phyloP scores from a whole-genome alignment of 1,140 invertebrate genomes.

The Brachionus rubens region DNA sequence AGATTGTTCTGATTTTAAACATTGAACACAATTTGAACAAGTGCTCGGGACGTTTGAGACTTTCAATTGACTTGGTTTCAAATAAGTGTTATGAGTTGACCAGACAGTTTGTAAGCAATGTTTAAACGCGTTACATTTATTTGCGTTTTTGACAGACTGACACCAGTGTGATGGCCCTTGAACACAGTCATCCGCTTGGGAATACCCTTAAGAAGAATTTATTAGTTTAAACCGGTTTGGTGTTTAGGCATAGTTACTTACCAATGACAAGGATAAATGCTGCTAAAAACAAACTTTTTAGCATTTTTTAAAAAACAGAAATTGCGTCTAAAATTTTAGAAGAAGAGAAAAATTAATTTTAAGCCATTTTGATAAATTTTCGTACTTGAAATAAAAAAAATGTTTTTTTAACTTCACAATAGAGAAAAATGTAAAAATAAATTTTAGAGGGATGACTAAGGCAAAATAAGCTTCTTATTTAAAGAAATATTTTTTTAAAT shows the following conservation, averaged over 20 bases:
- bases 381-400: too few relatives aligned
- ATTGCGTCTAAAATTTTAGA: too few relatives aligned
- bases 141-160: slow-evolving; percentile 8
- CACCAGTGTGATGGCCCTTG: slow-evolving; percentile 42
- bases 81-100: neutral
- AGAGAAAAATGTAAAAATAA: too few relatives aligned
- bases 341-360: neutral
- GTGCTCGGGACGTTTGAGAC: neutral
- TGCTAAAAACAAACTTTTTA: slow-evolving; percentile 36
- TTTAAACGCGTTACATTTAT: slow-evolving; percentile 25
- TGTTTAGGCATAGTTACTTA: neutral
- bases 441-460: slow-evolving; percentile 12
- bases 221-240: neutral
- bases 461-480: slow-evolving; percentile 28
- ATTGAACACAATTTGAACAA: slow-evolving; percentile 27
- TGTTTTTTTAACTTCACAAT: slow-evolving; percentile 12
- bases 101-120: slow-evolving; percentile 46
- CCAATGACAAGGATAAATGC: neutral
- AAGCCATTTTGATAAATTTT: neutral
- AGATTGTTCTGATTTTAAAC: neutral
- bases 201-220: neutral
- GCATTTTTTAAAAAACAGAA: neutral
- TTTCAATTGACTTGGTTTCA: neutral
- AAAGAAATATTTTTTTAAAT: neutral
- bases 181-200: slow-evolving; percentile 3